phyloP scores from a whole-genome alignment of 2,113 vertebrate genomes.

The Neogobius melanostomus region DNA sequence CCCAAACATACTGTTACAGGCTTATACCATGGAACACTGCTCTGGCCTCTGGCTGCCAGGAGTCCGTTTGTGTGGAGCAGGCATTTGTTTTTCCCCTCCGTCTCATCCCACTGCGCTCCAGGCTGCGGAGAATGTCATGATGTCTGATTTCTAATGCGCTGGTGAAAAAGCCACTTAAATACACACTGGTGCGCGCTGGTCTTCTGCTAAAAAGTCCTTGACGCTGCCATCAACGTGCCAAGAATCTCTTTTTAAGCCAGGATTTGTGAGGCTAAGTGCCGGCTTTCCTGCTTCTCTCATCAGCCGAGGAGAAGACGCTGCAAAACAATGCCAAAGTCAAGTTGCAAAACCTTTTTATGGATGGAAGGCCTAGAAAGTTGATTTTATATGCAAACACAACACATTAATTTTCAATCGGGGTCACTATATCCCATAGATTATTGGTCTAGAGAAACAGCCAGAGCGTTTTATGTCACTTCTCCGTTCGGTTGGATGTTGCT shows the following conservation, averaged over 20 bases:
- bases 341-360: slow-evolving; percentile 29
- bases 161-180: slow-evolving; percentile 23
- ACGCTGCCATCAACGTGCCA: slow-evolving; percentile 40
- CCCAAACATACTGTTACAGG: slow-evolving; percentile 61
- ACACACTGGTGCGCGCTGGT: slow-evolving; percentile 7
- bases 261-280: slow-evolving; percentile 33
- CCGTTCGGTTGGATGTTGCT: slow-evolving; percentile 58
- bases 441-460: slow-evolving; percentile 58
- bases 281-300: slow-evolving; percentile 67
- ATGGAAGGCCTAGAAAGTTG: slow-evolving; percentile 1
- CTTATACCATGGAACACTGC: slow-evolving; percentile 50
- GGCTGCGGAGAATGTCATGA: slow-evolving; percentile 60
- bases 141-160: slow-evolving; percentile 50
- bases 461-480: slow-evolving; percentile 44
- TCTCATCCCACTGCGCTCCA: slow-evolving; percentile 64
- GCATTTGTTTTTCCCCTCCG: slow-evolving; percentile 71
- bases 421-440: neutral
- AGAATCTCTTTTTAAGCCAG: slow-evolving; percentile 26
- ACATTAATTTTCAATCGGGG: neutral
- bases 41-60: slow-evolving; percentile 47
- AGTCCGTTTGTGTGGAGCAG: slow-evolving; percentile 53
- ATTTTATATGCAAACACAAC: slow-evolving; percentile 21
- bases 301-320: slow-evolving; percentile 52
- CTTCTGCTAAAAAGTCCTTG: slow-evolving; percentile 25
- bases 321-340: slow-evolving; percentile 30